A percentile compares a stretch with the other conserved stretches of the same genome.
Conservation (phyloP, 2,113 vertebrate genomes). For the Dryoscopus gambensis region DNA sequence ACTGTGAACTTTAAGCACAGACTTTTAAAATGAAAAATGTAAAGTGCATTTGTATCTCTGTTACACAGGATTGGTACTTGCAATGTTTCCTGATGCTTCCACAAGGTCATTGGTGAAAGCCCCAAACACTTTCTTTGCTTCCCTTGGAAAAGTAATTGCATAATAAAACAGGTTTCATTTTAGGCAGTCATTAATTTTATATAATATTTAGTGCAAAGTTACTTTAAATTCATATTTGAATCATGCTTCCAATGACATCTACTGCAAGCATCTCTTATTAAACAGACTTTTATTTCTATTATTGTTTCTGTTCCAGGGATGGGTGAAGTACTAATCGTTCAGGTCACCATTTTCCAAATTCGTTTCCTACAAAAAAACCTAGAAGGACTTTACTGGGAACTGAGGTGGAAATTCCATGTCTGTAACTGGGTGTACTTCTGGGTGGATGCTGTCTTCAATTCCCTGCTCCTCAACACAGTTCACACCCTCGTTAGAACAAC, state of each 20-base stretch:
- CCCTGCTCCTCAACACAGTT: not conserved
- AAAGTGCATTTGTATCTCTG: not conserved
- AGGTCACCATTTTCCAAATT: not conserved
- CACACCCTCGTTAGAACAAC: not conserved
- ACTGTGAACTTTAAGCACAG: not conserved
- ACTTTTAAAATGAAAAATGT: not conserved
- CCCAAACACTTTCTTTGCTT: not conserved
- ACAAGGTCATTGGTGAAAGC: not conserved
- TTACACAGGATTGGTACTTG: not conserved
- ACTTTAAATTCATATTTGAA: not conserved
- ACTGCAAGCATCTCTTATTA: not conserved
- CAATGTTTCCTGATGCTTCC: not conserved
- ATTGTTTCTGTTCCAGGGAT: not conserved
- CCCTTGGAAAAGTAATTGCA: not conserved
- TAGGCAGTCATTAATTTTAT: not conserved
- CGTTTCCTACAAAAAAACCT: not conserved
- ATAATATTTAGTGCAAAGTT: not conserved
- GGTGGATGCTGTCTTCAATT: not conserved
- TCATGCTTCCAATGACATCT: not conserved
- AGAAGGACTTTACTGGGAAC: not conserved
- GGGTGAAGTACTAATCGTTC: not conserved
- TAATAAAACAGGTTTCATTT: not conserved
- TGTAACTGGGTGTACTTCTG: not conserved
- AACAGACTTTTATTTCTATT: not conserved
- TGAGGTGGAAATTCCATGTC: not conserved